These are phyloP conservation scores for Eupithecia pulchellata DNA, from an alignment of 2,888 invertebrate species.

Conservation along the genomic window DNA sequence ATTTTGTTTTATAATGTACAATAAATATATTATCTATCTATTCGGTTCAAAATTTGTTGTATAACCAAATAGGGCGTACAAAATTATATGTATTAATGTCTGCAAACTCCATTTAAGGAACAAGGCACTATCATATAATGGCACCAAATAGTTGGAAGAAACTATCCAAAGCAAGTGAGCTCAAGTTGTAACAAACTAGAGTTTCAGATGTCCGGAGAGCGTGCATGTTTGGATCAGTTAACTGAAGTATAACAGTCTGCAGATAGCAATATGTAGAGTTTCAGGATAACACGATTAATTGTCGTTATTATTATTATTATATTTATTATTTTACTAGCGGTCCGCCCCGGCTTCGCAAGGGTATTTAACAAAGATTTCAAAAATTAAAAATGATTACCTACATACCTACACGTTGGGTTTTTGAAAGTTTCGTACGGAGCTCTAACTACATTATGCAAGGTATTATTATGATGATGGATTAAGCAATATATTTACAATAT, in stretches of 20 bases:
- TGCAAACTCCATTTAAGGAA: neutral
- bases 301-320: neutral
- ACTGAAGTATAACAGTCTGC: neutral
- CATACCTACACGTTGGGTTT: too few relatives aligned
- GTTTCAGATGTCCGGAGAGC: neutral
- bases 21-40: too few relatives aligned
- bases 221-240: neutral
- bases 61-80: neutral
- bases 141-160: neutral
- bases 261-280: neutral
- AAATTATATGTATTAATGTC: neutral
- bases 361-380: too few relatives aligned
- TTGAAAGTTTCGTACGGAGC: too few relatives aligned
- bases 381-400: too few relatives aligned
- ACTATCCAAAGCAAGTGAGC: neutral
- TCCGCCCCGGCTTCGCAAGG: too few relatives aligned
- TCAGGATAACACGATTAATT: neutral
- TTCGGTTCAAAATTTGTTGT: too few relatives aligned
- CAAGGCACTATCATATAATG: neutral
- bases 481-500: too few relatives aligned
- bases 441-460: too few relatives aligned
- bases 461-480: too few relatives aligned
- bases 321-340: too few relatives aligned
- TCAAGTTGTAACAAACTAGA: slow-evolving; percentile 4
- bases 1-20: too few relatives aligned